phyloP scores from a whole-genome alignment of 2,888 invertebrate genomes.

The Panzeria rudis region DNA sequence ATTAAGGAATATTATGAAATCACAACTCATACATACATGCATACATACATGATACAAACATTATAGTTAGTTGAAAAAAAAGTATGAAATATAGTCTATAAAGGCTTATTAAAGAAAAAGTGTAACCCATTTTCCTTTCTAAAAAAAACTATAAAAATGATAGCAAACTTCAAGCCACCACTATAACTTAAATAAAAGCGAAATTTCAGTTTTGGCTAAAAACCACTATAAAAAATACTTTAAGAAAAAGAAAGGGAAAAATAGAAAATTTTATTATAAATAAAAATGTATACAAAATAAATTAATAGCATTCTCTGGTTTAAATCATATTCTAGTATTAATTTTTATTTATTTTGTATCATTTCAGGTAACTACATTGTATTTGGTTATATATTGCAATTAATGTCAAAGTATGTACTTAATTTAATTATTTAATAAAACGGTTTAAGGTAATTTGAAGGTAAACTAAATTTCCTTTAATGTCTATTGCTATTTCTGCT shows the following conservation, averaged over 20 bases:
- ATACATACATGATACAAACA: neutral
- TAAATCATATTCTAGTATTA: conserved; percentile 26
- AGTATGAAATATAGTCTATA: conserved; percentile 9
- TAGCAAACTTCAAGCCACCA: conserved; percentile 15
- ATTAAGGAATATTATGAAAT: conserved; percentile 46
- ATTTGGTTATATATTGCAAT: conserved; percentile 3
- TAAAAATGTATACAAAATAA: neutral
- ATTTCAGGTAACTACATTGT: conserved; percentile 53
- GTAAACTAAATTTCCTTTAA: conserved; percentile 66
- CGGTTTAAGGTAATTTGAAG: conserved; percentile 46
- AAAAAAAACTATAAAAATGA: conserved; percentile 37
- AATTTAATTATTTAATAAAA: conserved; percentile 31
- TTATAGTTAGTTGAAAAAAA: conserved; percentile 1
- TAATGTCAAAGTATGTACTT: conserved; percentile 30
- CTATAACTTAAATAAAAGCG: neutral
- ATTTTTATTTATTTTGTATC: conserved; percentile 32
- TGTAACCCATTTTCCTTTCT: conserved; percentile 64
- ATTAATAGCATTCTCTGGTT: neutral
- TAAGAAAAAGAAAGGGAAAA: conserved; percentile 8
- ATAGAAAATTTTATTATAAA: conserved; percentile 6
- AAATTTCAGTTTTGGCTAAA: conserved; percentile 2
- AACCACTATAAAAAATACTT: neutral
- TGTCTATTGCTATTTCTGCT: neutral
- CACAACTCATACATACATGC: neutral
- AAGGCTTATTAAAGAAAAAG: conserved; percentile 31